Conservation (phyloP, 2,888 invertebrate genomes). For the Amphimallon solstitiale region DNA sequence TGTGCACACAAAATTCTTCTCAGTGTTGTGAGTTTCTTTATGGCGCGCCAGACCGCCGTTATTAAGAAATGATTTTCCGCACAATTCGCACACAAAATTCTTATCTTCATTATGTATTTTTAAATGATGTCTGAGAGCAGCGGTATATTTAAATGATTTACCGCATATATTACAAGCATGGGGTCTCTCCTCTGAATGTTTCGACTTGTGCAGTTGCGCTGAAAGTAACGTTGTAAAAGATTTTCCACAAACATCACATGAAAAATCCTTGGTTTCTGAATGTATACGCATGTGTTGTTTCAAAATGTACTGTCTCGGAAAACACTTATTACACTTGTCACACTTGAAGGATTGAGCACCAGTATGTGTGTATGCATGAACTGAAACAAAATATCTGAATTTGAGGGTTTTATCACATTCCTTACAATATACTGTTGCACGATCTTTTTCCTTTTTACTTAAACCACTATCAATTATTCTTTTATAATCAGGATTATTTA, state of each 20-base stretch:
- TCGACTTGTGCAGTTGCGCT: background rate
- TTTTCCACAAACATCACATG: constrained; percentile 8
- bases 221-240: background rate
- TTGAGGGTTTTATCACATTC: constrained; percentile 6
- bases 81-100: background rate
- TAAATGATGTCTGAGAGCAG: background rate
- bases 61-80: background rate
- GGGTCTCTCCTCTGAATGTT: constrained; percentile 2
- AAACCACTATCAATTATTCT: background rate
- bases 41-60: no score
- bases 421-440: background rate
- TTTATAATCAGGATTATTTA: constrained; percentile 17
- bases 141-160: background rate
- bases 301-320: background rate
- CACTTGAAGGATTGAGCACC: constrained; percentile 12
- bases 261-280: background rate
- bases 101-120: constrained; percentile 1
- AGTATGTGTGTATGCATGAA: constrained; percentile 8
- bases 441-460: constrained; percentile 7
- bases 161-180: background rate
- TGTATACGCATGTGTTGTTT: background rate
- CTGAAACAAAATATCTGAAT: background rate
- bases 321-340: background rate
- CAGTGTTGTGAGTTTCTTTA: background rate
- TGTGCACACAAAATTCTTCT: constrained; percentile 9